phyloP scores from a whole-genome alignment of 2,797 vertebrate species.

The Chiloscyllium punctatum region DNA sequence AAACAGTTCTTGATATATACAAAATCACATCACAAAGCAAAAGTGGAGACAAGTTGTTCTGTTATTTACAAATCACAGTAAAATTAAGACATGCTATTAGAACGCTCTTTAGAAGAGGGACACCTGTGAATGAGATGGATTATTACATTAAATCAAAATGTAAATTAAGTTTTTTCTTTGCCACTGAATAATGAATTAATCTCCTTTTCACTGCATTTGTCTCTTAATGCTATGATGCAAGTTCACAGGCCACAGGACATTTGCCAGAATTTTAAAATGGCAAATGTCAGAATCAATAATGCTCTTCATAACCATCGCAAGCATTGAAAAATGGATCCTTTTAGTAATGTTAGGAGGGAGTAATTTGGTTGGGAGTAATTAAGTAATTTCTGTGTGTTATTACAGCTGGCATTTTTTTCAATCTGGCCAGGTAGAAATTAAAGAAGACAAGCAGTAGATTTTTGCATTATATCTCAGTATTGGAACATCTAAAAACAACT shows the following conservation, averaged over 20 bases:
- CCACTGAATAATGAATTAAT: neutral
- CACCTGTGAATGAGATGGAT: neutral
- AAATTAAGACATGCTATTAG: no score
- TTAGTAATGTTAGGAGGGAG: neutral
- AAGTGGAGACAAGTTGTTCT: no score
- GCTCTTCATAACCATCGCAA: neutral
- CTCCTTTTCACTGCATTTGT: neutral
- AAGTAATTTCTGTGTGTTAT: no score
- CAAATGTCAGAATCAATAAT: neutral
- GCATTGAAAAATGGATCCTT: neutral
- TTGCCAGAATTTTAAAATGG: conserved; percentile 17
- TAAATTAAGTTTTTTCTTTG: neutral
- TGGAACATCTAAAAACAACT: neutral
- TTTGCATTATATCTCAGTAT: neutral
- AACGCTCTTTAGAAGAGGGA: no score
- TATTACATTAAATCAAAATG: neutral
- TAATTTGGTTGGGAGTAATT: neutral
- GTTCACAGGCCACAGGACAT: neutral
- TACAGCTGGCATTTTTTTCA: neutral
- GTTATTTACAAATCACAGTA: no score
- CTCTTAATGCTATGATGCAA: neutral
- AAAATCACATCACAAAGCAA: no score
- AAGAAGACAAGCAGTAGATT: neutral
- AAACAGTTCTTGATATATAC: no score
- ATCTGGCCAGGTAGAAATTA: neutral